Evolutionary conservation across 2,113 vertebrate species (phyloP), one percentile per base, ranked within the genome.

Genomic region (Hemicordylus capensis): DNA sequence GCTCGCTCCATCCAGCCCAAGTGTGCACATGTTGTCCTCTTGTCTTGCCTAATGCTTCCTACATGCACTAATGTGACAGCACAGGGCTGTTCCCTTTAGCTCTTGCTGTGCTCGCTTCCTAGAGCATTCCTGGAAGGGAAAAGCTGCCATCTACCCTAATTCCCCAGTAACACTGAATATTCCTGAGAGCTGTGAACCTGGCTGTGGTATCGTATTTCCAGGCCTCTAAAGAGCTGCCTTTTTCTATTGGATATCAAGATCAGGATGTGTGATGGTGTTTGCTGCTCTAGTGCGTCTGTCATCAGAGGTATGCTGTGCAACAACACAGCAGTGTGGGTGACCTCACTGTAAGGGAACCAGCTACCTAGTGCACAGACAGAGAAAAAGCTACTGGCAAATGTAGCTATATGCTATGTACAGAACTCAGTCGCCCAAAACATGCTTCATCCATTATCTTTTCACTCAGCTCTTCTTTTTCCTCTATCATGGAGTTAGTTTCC

Each of bases 271-370:
- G 56, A n/a, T 46, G 37, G 14, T 46, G 22, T 26, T 54, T 61
- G 81, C 31, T 78, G 54, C 74, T 79, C 66, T 63, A 34, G 66
- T 44, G 15, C 42, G 17, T 72, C 66, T 78, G 58, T 58, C 37
- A 39, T 26, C 17, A 17, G 44, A 20, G 14, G 44, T 31, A 5
- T 31, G 46, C 34, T 67, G 46, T 39, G 42, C 9, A 31, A 19
- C 63, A 37, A 51, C 0, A 1, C 67, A 0, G 17, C 34, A 0
- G 20, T 82, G 70, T 54, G 1, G 1, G 67, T 76, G 82, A 74
- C 0, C 0, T 39, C 0, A 8, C 28, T 42, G 64, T 42, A 63
- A 37, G 26, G 44, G 67, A 6, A 61, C 22, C 9, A 22, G 34
- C 37, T n/a, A 19, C 28, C 0, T 1, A n/a, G 26, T 46, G 74